Conservation (phyloP, 2,888 invertebrate species). For the Noctua janthina region DNA sequence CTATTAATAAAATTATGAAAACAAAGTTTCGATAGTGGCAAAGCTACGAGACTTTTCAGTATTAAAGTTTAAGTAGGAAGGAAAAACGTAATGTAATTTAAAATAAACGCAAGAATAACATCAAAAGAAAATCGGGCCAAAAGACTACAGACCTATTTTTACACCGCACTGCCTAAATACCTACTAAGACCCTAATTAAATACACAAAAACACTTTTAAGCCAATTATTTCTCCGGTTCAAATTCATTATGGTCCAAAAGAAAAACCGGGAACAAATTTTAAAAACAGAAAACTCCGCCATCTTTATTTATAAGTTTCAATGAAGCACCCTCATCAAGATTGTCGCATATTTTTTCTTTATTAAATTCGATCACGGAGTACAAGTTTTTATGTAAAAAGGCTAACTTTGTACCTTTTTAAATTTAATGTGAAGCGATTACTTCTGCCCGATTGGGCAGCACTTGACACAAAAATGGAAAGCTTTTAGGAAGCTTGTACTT, state of each 20-base stretch:
- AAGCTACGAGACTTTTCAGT: neutral
- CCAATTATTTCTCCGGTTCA: constrained; percentile 39
- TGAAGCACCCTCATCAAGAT: constrained; percentile 55
- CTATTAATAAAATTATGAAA: neutral
- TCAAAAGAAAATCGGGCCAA: constrained; percentile 3
- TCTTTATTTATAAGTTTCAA: constrained; percentile 66
- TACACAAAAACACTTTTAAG: constrained; percentile 47
- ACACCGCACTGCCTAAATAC: neutral
- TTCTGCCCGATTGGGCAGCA: constrained; percentile 60
- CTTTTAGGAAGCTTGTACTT: constrained; percentile 59
- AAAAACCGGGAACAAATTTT: constrained; percentile 44
- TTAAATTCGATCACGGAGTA: constrained; percentile 58
- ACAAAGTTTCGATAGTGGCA: neutral
- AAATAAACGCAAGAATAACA: neutral
- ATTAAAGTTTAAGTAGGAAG: neutral
- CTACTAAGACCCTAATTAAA: constrained; percentile 34
- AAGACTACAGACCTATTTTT: constrained; percentile 1
- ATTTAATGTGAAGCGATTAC: constrained; percentile 62
- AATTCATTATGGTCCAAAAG: constrained; percentile 39
- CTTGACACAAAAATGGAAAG: constrained; percentile 65
- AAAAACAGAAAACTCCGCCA: constrained; percentile 50
- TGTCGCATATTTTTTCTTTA: constrained; percentile 59
- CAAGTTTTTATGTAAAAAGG: constrained; percentile 57
- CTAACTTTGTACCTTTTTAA: constrained; percentile 56
- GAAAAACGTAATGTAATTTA: neutral